Percentiles rank a stretch among this genome's conserved stretches.
phyloP scores from a whole-genome alignment of 2,888 invertebrate species.

The Norana najaformis region DNA sequence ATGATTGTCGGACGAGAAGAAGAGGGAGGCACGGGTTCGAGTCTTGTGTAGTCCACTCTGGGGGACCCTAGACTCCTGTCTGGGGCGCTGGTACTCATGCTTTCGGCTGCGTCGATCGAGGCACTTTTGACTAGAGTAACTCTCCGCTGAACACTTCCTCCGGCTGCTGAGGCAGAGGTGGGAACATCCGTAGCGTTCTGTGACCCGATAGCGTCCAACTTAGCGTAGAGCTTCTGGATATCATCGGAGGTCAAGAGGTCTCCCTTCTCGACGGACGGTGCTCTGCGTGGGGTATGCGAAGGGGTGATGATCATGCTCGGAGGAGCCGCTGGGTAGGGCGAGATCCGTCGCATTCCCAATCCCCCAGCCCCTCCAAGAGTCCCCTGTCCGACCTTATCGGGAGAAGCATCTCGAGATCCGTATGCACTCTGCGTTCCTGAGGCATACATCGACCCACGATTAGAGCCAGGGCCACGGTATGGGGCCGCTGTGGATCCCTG shows the following conservation, averaged over 20 bases:
- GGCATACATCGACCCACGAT: constrained; percentile 44
- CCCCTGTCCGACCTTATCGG: constrained; percentile 38
- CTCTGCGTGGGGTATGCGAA: constrained; percentile 44
- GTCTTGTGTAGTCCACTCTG: background rate
- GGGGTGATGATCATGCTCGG: constrained; percentile 56
- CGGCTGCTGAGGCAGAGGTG: background rate
- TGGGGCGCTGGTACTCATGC: background rate
- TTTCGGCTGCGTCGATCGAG: background rate
- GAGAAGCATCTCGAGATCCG: constrained; percentile 48
- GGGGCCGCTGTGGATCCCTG: background rate
- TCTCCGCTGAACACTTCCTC: background rate
- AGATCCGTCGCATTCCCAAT: constrained; percentile 43
- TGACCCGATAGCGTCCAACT: constrained; percentile 42
- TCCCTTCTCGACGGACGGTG: constrained; percentile 40
- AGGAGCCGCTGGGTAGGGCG: constrained; percentile 51
- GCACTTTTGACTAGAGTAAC: constrained; percentile 8
- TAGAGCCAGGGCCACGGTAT: background rate
- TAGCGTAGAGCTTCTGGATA: constrained; percentile 42
- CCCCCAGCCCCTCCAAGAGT: background rate
- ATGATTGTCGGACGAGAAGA: background rate
- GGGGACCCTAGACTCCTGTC: background rate
- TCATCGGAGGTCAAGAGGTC: constrained; percentile 29
- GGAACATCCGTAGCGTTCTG: background rate
- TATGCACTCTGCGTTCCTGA: constrained; percentile 51
- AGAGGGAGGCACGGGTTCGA: constrained; percentile 15